Conservation (phyloP, 92 coral and sea anemone species). For the Micromussa lordhowensis region DNA sequence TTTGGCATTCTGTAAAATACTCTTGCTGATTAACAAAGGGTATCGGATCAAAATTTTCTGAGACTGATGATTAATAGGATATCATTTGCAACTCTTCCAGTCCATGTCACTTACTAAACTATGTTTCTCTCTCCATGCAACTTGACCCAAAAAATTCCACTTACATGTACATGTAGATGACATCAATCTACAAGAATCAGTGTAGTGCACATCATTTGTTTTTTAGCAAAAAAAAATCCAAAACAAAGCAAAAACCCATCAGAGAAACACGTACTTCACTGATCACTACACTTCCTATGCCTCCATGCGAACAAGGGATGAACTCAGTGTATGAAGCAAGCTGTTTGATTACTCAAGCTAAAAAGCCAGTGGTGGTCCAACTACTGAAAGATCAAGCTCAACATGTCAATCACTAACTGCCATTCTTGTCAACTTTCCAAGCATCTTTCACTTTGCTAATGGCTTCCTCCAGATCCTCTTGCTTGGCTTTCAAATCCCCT, state of each 20-base stretch:
- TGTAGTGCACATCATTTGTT: no score
- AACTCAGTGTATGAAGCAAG: neutral
- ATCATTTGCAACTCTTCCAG: no score
- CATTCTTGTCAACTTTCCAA: conserved; percentile 35
- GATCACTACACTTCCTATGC: no score
- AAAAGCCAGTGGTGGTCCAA: neutral
- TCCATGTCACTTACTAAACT: no score
- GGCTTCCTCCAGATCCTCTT: conserved; percentile 40
- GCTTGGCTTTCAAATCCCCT: conserved; percentile 41
- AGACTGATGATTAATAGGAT: no score
- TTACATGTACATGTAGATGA: no score
- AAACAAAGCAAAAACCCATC: neutral
- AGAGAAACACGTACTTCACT: neutral
- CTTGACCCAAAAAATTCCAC: no score
- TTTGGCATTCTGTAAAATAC: no score
- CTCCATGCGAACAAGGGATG: neutral
- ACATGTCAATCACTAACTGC: neutral
- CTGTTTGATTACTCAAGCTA: neutral
- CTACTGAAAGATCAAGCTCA: neutral
- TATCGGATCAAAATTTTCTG: no score
- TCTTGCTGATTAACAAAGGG: no score
- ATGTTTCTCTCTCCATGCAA: no score
- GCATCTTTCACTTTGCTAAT: conserved; percentile 49
- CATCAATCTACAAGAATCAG: no score
- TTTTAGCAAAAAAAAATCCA: neutral